Percentiles rank a stretch among this genome's conserved stretches.
phyloP scores from a whole-genome alignment of 2,113 vertebrate genomes.

The Ctenomys sociabilis region DNA sequence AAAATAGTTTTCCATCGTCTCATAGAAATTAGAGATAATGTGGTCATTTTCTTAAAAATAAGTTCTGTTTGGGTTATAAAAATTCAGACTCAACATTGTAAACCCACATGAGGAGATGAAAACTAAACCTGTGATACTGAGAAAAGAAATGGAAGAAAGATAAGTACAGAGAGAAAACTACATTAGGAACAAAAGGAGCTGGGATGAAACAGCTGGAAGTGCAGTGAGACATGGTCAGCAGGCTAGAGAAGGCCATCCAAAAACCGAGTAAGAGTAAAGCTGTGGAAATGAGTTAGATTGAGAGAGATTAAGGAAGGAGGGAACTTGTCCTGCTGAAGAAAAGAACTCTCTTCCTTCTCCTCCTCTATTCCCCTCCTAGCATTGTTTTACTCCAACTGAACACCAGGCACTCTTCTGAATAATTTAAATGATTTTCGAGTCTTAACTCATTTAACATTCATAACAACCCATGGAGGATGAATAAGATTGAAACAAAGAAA shows the following conservation, averaged over 20 bases:
- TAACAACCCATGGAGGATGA: not conserved
- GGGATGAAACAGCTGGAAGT: conserved; percentile 8
- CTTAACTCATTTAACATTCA: conserved; percentile 33
- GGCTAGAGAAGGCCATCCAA: not conserved
- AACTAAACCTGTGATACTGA: not conserved
- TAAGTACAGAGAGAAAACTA: not conserved
- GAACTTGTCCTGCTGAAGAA: not conserved
- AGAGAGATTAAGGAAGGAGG: not conserved
- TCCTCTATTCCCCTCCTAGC: not conserved
- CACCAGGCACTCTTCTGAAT: not conserved
- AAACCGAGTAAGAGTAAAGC: not conserved
- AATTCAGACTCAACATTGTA: conserved; percentile 42
- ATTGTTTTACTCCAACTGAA: not conserved
- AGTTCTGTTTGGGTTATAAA: not conserved
- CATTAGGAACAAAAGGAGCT: conserved; percentile 24
- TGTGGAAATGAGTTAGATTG: not conserved
- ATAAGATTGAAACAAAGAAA: not conserved
- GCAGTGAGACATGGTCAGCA: not conserved
- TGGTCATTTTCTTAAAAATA: not conserved
- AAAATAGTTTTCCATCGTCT: not conserved
- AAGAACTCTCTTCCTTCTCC: not conserved
- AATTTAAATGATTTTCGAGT: not conserved
- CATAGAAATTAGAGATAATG: not conserved
- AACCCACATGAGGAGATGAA: conserved; percentile 17
- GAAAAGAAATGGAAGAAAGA: not conserved